A percentile compares a stretch with the other conserved stretches of the same genome.
Evolutionary conservation across 2,113 vertebrate species (phyloP).

Genomic region (Thymallus thymallus): DNA sequence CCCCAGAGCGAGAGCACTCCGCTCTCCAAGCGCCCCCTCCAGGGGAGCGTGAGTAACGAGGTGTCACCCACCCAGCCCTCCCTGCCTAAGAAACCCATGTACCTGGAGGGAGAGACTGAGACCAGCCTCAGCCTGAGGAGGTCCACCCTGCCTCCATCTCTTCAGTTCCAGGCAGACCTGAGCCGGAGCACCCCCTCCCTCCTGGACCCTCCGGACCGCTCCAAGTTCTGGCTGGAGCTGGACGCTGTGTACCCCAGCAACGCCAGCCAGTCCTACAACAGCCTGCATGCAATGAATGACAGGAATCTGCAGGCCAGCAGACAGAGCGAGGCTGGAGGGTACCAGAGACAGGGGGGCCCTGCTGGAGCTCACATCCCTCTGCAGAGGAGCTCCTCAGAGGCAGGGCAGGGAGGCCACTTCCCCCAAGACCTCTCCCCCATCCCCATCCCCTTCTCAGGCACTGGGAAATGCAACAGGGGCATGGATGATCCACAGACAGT

Average conservation of each 20-base stretch:
- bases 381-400: slow-evolving; percentile 68
- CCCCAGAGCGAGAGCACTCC: slow-evolving; percentile 70
- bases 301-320: slow-evolving; percentile 53
- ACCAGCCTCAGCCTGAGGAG: slow-evolving; percentile 33
- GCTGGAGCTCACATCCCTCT: slow-evolving; percentile 38
- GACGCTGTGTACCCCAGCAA: slow-evolving; percentile 75
- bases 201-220: slow-evolving; percentile 82
- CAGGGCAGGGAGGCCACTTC: slow-evolving; percentile 44
- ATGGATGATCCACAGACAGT: slow-evolving; percentile 25
- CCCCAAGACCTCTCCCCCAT: not conserved
- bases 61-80: slow-evolving; percentile 87
- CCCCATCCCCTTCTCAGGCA: slow-evolving; percentile 23
- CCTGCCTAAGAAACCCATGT: slow-evolving; percentile 83
- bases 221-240: slow-evolving; percentile 87
- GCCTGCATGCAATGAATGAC: slow-evolving; percentile 72
- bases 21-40: slow-evolving; percentile 81
- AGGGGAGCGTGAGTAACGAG: slow-evolving; percentile 80
- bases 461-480: slow-evolving; percentile 23
- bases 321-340: slow-evolving; percentile 23
- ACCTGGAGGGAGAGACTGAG: slow-evolving; percentile 70
- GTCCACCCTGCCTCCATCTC: slow-evolving; percentile 48
- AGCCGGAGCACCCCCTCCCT: slow-evolving; percentile 85
- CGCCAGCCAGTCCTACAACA: slow-evolving; percentile 84
- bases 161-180: slow-evolving; percentile 79
- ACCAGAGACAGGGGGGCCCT: slow-evolving; percentile 54